Evolutionary conservation across 1,140 invertebrate genomes (phyloP), one percentile per base, ranked within the genome.

Genomic region (Eupristina koningsbergeri): DNA sequence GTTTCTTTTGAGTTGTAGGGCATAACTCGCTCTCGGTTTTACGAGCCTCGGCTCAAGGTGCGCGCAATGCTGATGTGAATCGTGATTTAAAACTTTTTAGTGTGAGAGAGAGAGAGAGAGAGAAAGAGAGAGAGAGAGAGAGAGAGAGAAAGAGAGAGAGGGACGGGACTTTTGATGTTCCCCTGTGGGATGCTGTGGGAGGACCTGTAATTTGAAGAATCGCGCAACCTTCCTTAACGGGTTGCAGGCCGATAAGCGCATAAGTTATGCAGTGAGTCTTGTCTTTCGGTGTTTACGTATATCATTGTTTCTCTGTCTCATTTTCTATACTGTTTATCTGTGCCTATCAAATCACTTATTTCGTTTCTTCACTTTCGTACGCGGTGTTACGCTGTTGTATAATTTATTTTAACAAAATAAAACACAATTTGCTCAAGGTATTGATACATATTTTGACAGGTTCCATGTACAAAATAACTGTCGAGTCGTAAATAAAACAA

Each of bases 1-100:
- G 29, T 74, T 74, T 76, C 74, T 76, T 58, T 76, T 39, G 71
- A 74, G 47, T 58, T 47, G 71, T 29, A 45, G 47, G 47, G 50
- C 34, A 76, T 78, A 78, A 78, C 76, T 78, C 36, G 53, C 36
- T 39, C 53, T 63, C 58, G 26, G 34, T 63, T 78, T 78, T 78
- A 78, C 76, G 76, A 78, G 74, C 50, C 29, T 39, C 31, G 71
- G 45, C 45, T 74, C 71, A 31, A 45, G 67, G 67, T 41, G 67
- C 19, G 61, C 61, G 61, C 61, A 64, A 64, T 64, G 29, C 67
- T 41, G 67, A 39, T 41, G 67, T 71, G 67, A 15, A 41, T 41
- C 34, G 67, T 26, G 67, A 71, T 64, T 64, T 64, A 64, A 71
- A 71, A 74, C 39, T 74, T 74, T 41, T 50, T 45, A 50, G 74